Evolutionary conservation across 2,113 vertebrate species (phyloP), one percentile per base, ranked within the genome.

Genomic region (Crocuta crocuta): DNA sequence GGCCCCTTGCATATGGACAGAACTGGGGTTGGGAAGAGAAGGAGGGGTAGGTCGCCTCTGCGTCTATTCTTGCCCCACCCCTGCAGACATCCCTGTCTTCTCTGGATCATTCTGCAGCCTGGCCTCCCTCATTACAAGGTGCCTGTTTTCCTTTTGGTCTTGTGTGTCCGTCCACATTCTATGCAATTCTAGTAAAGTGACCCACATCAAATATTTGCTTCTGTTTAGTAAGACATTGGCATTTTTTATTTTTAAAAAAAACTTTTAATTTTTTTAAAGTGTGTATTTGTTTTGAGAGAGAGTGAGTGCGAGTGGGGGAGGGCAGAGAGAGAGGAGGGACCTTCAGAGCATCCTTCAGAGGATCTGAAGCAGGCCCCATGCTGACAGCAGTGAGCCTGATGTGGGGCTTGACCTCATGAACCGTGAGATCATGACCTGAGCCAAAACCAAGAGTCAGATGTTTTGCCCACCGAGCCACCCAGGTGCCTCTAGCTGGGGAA

Each of bases 91-190:
- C 33, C 26, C 10, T 26, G 58, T 55, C 80, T 65, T n/a, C 61
- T 84, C 33, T 24, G 23, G 17, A 26, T 15, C 31, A 0, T 13
- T n/a, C 55, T 65, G 24, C 28, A 12, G 0, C 6, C 1, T 1
- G 11, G 17, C 12, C 66, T 53, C 43, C 12, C 17, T 35, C 35
- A 82, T 66, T 7, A 55, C 11, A 11, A 68, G 50, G 11, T 7
- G 6, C 58, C 53, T 35, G 6, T 66, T 21, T 92, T 82, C 35
- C 55, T 31, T 81, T 58, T 19, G 13, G 55, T 10, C 19, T 16
- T 58, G 21, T 1, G 23, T 66, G 19, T 31, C 45, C 9, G 28
- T n/a, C 23, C 1, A 4, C 21, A 33, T 24, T 58, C 19, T 4
- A 48, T 48, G 45, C n/a, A 4, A 21, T 58, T 33, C 24, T 24